These are phyloP conservation scores for Amiota communis DNA, from an alignment of 2,888 invertebrate genomes.

Conservation along the genomic window DNA sequence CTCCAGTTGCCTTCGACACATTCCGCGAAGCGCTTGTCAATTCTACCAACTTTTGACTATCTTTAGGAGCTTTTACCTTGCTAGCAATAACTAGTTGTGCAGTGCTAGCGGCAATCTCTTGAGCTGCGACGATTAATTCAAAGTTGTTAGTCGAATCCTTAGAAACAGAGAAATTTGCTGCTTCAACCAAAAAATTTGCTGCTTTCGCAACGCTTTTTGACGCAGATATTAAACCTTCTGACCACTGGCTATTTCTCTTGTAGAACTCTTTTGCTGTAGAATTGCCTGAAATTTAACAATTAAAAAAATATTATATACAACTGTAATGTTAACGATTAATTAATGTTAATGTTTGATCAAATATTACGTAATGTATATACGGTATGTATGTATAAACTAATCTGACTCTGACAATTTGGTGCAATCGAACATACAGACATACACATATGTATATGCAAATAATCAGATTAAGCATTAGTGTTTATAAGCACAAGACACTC, in stretches of 20 bases:
- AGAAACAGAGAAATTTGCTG: constrained; percentile 93
- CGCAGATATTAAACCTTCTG: constrained; percentile 97
- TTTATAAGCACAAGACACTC: no score
- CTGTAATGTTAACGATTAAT: no score
- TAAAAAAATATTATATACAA: background rate
- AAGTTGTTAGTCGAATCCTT: constrained; percentile 85
- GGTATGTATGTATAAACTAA: no score
- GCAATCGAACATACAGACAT: no score
- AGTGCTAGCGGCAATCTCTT: constrained; percentile 96
- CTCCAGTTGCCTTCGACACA: constrained; percentile 93
- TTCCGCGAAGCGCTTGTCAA: constrained; percentile 89
- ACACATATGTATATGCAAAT: no score
- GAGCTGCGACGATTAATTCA: constrained; percentile 92
- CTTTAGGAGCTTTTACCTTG: constrained; percentile 92
- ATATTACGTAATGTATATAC: background rate
- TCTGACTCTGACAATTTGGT: no score
- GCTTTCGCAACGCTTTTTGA: constrained; percentile 98
- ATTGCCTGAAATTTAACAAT: constrained; percentile 76
- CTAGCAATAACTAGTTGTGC: constrained; percentile 98
- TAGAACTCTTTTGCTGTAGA: constrained; percentile 95
- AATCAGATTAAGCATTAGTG: no score
- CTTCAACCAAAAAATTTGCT: constrained; percentile 91
- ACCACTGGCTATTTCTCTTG: constrained; percentile 98
- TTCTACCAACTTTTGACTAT: constrained; percentile 84
- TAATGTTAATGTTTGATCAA: background rate